Evolutionary conservation across 2,113 vertebrate species (phyloP).

Genomic region (Buteo buteo): DNA sequence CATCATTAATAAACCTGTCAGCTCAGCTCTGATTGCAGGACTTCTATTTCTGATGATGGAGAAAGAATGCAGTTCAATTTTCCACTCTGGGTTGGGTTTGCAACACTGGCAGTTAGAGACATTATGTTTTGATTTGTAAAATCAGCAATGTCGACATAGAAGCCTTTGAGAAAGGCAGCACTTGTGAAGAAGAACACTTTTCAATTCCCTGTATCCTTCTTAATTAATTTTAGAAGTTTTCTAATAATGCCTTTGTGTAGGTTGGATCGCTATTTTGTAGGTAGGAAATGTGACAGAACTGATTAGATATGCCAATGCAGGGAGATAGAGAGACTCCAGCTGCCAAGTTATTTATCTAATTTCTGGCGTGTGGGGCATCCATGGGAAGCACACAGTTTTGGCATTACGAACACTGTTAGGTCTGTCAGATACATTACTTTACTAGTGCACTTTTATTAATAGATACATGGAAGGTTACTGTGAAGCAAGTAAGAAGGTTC

Average conservation of each 20-base stretch:
- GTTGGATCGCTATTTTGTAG: background rate
- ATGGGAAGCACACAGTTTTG: background rate
- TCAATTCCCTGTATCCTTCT: background rate
- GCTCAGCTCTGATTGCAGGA: background rate
- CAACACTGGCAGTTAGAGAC: background rate
- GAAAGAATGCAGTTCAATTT: background rate
- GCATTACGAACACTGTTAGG: background rate
- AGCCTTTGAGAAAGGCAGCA: background rate
- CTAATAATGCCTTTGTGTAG: background rate
- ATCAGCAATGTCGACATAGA: background rate
- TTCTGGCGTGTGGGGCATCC: background rate
- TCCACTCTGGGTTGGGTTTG: background rate
- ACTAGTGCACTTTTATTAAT: background rate
- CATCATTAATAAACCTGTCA: conserved; percentile 24
- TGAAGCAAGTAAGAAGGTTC: background rate
- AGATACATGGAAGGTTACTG: background rate
- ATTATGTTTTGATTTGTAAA: background rate
- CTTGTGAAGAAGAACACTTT: background rate
- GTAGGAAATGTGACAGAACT: background rate
- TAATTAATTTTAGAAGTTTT: background rate
- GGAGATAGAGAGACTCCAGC: background rate
- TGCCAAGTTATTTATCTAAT: background rate
- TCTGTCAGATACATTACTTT: background rate
- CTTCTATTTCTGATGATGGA: background rate
- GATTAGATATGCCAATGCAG: background rate